Evolutionary conservation across 2,113 vertebrate species (phyloP), one percentile per base, ranked within the genome.

Genomic region (Uria aalge): DNA sequence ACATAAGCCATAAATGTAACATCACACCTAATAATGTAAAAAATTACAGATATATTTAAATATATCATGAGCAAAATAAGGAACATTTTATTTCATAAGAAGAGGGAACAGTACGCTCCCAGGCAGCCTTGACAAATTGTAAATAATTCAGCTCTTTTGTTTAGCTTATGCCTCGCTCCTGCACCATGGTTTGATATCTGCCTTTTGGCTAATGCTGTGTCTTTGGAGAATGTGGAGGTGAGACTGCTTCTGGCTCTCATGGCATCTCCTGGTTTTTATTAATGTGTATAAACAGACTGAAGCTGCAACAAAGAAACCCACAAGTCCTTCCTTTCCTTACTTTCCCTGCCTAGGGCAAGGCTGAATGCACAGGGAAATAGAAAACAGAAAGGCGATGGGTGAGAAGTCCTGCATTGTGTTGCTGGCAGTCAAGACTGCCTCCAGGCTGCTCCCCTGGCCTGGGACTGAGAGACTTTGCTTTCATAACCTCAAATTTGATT

Each of bases 401-500:
- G 24, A 87, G 60, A 84, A 92, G 60, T 75, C 76, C 83, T 53
- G 16, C 13, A 34, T 3, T 62, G 15, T 53, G 30, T 67, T 92
- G 30, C 23, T 90, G 62, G 30, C 64, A 72, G 73, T 85, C 66
- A 72, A 68, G 36, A 48, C 40, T 78, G 56, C 40, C 64, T 96
- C 56, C 15, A 32, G 69, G 73, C 85, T 79, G 52, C 24, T 88
- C 53, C n/a, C 21, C 62, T 84, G 21, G 50, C n/a, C 23, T 90
- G 74, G 41, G 74, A 73, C 45, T 4, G 6, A 73, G 66, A 79
- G 55, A 24, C 59, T 87, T 81, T 45, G 45, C 62, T 88, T 94
- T 90, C 90, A 76, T 92, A 92, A 92, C 55, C 34, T 85, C 43
- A 72, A 89, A 62, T 94, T 87, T 95, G 91, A 91, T 75, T 87